Evolutionary conservation across 2,888 invertebrate genomes (phyloP).

Genomic region (Cantharis nigra): DNA sequence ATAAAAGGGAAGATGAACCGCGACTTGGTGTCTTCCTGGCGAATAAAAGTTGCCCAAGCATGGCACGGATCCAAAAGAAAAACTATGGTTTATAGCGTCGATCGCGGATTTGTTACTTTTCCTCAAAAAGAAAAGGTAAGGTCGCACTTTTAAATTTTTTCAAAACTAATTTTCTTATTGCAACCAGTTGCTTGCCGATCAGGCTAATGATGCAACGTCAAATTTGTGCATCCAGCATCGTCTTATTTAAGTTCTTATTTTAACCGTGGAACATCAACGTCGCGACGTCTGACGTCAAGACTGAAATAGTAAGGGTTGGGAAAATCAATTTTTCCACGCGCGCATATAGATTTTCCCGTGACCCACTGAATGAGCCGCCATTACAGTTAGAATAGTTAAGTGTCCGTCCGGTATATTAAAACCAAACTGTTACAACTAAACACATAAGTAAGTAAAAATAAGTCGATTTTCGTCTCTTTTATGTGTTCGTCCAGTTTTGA

Average conservation of each 20-base stretch:
- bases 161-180: not conserved
- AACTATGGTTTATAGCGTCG: constrained; percentile 46
- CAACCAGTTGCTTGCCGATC: not conserved
- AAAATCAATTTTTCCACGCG: constrained; percentile 49
- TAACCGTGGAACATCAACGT: constrained; percentile 36
- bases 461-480: not conserved
- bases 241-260: constrained; percentile 18
- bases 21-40: constrained; percentile 12
- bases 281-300: constrained; percentile 27
- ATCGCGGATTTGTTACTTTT: constrained; percentile 41
- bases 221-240: not conserved
- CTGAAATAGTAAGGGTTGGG: constrained; percentile 31
- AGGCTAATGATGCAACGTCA: not conserved
- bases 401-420: constrained; percentile 47
- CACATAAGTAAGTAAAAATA: constrained; percentile 25
- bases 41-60: constrained; percentile 40
- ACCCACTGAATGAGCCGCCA: constrained; percentile 54
- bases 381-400: constrained; percentile 47
- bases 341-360: constrained; percentile 50
- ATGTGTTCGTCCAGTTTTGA: not conserved
- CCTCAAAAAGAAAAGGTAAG: constrained; percentile 44
- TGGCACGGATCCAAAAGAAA: constrained; percentile 44
- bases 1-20: not conserved
- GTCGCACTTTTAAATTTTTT: not conserved
- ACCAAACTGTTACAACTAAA: constrained; percentile 27